Evolutionary conservation across 1,140 invertebrate genomes (phyloP), one percentile per base, ranked within the genome.

Genomic region (Halesus radiatus): DNA sequence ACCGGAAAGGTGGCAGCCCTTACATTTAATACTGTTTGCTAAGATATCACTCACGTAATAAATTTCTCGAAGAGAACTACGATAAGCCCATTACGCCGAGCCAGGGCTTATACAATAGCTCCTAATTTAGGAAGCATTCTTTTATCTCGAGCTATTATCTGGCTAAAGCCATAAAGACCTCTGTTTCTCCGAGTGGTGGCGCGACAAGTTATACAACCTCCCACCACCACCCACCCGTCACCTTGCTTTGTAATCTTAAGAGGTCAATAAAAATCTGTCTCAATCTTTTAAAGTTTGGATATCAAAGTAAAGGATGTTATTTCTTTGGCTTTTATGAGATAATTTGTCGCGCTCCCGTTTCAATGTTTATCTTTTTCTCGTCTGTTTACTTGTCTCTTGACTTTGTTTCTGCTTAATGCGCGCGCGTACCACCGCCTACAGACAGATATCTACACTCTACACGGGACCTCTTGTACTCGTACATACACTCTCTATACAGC

Each of bases 21-120:
- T 32, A 58, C 72, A 58, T 75, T 75, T 75, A 75, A 75, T 75
- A 75, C 72, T 75, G 72, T 75, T 75, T 75, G 72, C 72, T 75
- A 75, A 75, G 54, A 75, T 75, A 75, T 75, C 72, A 75, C 54
- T 75, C 72, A 75, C 72, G 72, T 75, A 75, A 75, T 75, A 75
- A 75, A 75, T 75, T 75, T 75, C 53, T 75, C 52, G 52, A 75
- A 58, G 53, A 75, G 54, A 58, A 53, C 54, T 58, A 75, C 72
- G 72, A 75, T 75, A 75, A 75, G 72, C 72, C 54, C 72, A 58
- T 58, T 75, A 56, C 72, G 26, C 53, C 54, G 20, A 58, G 18
- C 53, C 54, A 56, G 72, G 70, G 72, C 72, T 75, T 75, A 75
- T 75, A 75, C 72, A 75, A 75, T 75, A 75, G 72, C 72, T 75